Percentiles rank a stretch among this genome's conserved stretches.
Evolutionary conservation across 2,888 invertebrate species (phyloP).

Genomic region (Conchocele bisecta): DNA sequence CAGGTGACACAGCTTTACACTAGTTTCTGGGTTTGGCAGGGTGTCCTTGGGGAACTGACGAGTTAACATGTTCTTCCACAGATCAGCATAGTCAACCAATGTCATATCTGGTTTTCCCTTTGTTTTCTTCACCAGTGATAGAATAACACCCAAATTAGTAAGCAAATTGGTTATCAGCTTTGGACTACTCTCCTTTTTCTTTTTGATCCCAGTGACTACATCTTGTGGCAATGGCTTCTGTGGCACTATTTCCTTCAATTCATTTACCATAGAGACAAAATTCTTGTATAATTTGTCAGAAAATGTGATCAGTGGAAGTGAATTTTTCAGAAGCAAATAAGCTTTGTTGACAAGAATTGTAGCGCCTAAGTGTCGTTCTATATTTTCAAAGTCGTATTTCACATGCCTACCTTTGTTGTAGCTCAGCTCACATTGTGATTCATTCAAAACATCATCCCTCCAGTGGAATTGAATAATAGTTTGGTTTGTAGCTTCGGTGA

Average conservation of each 20-base stretch:
- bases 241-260: conserved; percentile 24
- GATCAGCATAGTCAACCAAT: conserved; percentile 50
- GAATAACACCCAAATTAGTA: conserved; percentile 53
- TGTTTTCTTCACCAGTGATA: conserved; percentile 58
- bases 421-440: conserved; percentile 47
- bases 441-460: conserved; percentile 28
- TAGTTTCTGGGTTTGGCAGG: conserved; percentile 51
- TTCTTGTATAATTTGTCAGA: conserved; percentile 60
- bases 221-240: conserved; percentile 50
- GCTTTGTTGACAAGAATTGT: conserved; percentile 40
- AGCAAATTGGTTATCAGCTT: conserved; percentile 44
- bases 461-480: conserved; percentile 27
- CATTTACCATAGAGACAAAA: conserved; percentile 39
- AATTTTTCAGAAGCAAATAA: conserved; percentile 22
- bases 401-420: conserved; percentile 47
- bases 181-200: conserved; percentile 29
- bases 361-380: conserved; percentile 50
- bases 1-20: conserved; percentile 57
- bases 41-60: conserved; percentile 31
- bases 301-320: conserved; percentile 50
- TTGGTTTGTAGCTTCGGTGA: conserved; percentile 30
- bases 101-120: conserved; percentile 45
- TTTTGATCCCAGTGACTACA: conserved; percentile 28
- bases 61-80: conserved; percentile 38
- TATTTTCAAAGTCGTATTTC: conserved; percentile 51